Evolutionary conservation across 2,113 vertebrate species (phyloP).

Genomic region (Hippocampus barbouri): DNA sequence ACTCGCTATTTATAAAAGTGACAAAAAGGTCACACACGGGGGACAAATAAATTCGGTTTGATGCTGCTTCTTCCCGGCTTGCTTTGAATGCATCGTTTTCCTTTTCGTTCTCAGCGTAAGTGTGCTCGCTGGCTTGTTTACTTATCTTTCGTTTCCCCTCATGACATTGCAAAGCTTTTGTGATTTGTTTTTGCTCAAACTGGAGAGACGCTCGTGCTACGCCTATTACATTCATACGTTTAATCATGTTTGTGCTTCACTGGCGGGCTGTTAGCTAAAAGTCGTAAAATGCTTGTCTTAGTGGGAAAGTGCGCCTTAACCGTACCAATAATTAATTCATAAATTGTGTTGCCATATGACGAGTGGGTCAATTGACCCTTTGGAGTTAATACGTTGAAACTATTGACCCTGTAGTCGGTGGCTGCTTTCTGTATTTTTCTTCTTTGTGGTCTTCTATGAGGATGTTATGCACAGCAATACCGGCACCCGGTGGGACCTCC

Average conservation of each 20-base stretch:
- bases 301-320: neutral
- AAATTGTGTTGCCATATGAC: neutral
- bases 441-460: neutral
- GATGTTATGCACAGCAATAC: neutral
- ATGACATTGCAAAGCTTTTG: neutral
- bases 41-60: neutral
- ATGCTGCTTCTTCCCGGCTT: neutral
- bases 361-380: neutral
- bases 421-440: neutral
- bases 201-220: neutral
- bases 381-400: neutral
- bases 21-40: neutral
- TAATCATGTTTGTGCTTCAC: neutral
- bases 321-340: neutral
- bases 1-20: neutral
- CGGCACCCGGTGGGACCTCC: neutral
- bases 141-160: too few species aligned
- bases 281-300: neutral
- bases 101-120: neutral
- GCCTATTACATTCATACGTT: neutral
- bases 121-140: neutral
- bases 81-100: neutral
- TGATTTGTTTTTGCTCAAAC: neutral
- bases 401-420: neutral
- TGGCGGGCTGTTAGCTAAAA: neutral